phyloP scores from a whole-genome alignment of 2,888 invertebrate genomes.

The Limnephilus rhombicus region DNA sequence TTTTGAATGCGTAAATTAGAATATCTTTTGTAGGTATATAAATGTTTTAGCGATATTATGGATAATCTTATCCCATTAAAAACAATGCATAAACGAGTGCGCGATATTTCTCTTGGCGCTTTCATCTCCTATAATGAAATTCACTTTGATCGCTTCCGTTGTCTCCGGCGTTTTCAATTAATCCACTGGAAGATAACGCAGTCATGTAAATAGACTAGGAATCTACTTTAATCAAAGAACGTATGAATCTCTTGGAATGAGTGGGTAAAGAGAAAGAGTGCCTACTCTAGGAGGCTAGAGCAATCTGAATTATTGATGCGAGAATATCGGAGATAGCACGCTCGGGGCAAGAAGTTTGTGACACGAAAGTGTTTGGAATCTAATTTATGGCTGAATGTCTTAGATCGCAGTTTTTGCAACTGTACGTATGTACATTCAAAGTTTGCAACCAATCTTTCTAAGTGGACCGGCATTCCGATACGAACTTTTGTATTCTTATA shows the following conservation, averaged over 20 bases:
- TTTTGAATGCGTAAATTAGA: too few species aligned
- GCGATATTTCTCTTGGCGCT: background rate
- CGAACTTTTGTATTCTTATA: background rate
- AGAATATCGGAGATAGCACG: slow-evolving; percentile 50
- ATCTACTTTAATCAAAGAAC: background rate
- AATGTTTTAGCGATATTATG: too few species aligned
- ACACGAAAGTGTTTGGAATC: slow-evolving; percentile 39
- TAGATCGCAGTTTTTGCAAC: background rate
- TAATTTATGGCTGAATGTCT: slow-evolving; percentile 46
- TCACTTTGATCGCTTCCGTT: background rate
- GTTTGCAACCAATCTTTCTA: background rate
- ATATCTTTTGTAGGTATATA: too few species aligned
- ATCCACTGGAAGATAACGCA: background rate
- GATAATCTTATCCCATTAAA: background rate
- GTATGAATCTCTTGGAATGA: background rate
- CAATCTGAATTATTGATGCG: slow-evolving; percentile 54
- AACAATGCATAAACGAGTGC: background rate
- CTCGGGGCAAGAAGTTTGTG: slow-evolving; percentile 39
- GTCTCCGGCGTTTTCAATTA: background rate
- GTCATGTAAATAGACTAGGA: background rate
- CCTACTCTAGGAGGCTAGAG: background rate
- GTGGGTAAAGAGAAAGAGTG: background rate
- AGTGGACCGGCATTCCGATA: background rate
- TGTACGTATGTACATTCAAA: background rate
- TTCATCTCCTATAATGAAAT: background rate